These are phyloP conservation scores for Hyaena hyaena DNA, from an alignment of 2,113 vertebrate genomes.

Conservation along the genomic window DNA sequence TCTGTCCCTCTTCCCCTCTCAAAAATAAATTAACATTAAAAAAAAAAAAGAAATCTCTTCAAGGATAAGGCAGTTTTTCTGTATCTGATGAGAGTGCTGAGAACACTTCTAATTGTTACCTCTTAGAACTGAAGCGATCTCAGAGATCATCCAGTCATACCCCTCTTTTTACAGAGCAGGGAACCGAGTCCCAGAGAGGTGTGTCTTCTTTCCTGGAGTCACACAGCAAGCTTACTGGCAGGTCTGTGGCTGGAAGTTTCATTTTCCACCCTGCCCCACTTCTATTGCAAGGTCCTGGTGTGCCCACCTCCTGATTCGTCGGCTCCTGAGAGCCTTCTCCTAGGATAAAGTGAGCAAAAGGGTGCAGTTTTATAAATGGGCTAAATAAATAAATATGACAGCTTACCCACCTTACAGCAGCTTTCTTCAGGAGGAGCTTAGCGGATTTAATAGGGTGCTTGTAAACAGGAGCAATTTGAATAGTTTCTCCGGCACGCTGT, in stretches of 20 bases:
- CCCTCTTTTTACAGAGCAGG: background rate
- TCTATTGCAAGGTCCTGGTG: background rate
- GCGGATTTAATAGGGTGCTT: constrained; percentile 49
- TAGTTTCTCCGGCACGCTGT: constrained; percentile 46
- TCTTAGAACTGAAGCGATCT: background rate
- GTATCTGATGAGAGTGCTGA: background rate
- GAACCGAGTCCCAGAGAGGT: background rate
- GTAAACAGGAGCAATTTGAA: constrained; percentile 66
- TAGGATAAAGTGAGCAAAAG: background rate
- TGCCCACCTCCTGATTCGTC: accelerated
- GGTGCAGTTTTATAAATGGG: background rate
- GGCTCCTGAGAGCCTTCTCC: background rate
- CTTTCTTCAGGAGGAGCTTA: constrained; percentile 18
- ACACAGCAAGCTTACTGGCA: background rate
- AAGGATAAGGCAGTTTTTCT: background rate
- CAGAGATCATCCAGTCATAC: background rate
- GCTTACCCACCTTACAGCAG: background rate
- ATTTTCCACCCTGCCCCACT: background rate
- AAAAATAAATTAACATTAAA: too few relatives aligned
- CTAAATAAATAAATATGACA: background rate
- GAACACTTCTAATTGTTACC: background rate
- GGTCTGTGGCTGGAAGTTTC: accelerated
- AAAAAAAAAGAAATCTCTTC: background rate
- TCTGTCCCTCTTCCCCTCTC: too few relatives aligned
- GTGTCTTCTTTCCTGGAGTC: background rate